These are phyloP conservation scores for Dolichoris vasculosae DNA, from an alignment of 1,140 invertebrate genomes.

Conservation along the genomic window DNA sequence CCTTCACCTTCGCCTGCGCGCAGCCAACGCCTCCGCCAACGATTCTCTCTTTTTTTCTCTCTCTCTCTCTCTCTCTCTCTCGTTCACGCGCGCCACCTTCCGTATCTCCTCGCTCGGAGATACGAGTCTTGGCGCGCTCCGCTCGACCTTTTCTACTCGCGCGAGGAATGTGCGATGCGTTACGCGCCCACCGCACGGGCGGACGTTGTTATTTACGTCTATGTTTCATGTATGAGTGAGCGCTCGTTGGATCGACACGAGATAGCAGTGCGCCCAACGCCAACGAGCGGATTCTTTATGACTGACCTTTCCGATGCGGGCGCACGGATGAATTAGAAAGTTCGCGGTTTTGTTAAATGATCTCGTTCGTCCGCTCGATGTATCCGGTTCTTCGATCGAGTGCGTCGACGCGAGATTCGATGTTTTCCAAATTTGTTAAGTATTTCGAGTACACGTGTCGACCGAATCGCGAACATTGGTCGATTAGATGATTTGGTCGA, in stretches of 20 bases:
- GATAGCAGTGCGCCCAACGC: background rate
- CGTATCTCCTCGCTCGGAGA: background rate
- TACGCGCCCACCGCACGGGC: slow-evolving; percentile 44
- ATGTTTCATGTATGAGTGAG: slow-evolving; percentile 13
- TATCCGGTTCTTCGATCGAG: background rate
- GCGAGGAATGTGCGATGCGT: slow-evolving; percentile 39
- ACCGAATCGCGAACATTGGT: background rate
- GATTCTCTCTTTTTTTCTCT: slow-evolving; percentile 20
- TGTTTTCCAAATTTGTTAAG: background rate
- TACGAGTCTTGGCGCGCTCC: slow-evolving; percentile 13
- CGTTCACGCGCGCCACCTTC: background rate
- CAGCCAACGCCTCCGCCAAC: slow-evolving; percentile 54
- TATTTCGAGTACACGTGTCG: too few relatives aligned
- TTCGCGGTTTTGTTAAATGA: background rate
- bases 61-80: slow-evolving; percentile 28
- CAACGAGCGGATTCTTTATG: slow-evolving; percentile 29
- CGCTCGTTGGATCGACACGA: slow-evolving; percentile 10
- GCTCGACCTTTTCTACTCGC: slow-evolving; percentile 27
- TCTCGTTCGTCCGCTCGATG: background rate
- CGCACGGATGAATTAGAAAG: slow-evolving; percentile 16
- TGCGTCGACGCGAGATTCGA: background rate
- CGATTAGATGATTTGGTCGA: background rate
- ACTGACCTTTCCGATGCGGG: slow-evolving; percentile 11
- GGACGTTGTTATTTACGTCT: slow-evolving; percentile 5
- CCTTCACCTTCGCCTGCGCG: slow-evolving; percentile 47